Evolutionary conservation across 2,113 vertebrate genomes (phyloP).

Genomic region (Coreoperca whiteheadi): DNA sequence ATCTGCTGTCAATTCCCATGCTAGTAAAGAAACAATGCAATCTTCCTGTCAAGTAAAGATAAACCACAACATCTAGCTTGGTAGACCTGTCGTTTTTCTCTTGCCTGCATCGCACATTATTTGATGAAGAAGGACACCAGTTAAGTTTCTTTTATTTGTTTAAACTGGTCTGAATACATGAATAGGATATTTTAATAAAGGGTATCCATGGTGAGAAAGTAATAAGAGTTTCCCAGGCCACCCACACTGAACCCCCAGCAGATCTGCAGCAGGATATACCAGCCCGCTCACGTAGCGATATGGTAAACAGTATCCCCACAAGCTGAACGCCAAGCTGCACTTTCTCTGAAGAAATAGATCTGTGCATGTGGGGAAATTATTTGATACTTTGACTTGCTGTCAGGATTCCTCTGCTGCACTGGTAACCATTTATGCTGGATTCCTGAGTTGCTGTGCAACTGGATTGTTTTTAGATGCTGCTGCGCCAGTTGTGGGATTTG

Average conservation of each 20-base stretch:
- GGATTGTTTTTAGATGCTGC: slow-evolving; percentile 67
- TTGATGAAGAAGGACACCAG: slow-evolving; percentile 15
- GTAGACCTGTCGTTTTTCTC: slow-evolving; percentile 1
- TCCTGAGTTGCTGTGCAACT: slow-evolving; percentile 47
- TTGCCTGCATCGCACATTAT: not conserved
- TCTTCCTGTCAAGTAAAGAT: slow-evolving; percentile 8
- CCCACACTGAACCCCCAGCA: slow-evolving; percentile 56
- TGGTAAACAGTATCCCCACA: slow-evolving; percentile 55
- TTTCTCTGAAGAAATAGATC: slow-evolving; percentile 30
- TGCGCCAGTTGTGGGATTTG: slow-evolving; percentile 55
- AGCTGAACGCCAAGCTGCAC: slow-evolving; percentile 10
- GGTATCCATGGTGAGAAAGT: slow-evolving; percentile 49
- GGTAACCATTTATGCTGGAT: slow-evolving; percentile 42
- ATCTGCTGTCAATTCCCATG: slow-evolving; percentile 4
- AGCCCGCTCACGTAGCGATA: slow-evolving; percentile 43
- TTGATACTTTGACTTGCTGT: slow-evolving; percentile 23
- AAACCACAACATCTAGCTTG: slow-evolving; percentile 13
- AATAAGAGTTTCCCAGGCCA: slow-evolving; percentile 52
- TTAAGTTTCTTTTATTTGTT: slow-evolving; percentile 38
- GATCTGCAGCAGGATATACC: slow-evolving; percentile 44
- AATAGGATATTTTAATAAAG: slow-evolving; percentile 53
- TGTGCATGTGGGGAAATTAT: not conserved
- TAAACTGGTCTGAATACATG: slow-evolving; percentile 25
- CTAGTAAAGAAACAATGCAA: slow-evolving; percentile 5
- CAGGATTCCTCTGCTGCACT: slow-evolving; percentile 12